Base-by-base conservation (phyloP, 2,797 vertebrate species). In the Sebastiscus albofasciatus region DNA sequence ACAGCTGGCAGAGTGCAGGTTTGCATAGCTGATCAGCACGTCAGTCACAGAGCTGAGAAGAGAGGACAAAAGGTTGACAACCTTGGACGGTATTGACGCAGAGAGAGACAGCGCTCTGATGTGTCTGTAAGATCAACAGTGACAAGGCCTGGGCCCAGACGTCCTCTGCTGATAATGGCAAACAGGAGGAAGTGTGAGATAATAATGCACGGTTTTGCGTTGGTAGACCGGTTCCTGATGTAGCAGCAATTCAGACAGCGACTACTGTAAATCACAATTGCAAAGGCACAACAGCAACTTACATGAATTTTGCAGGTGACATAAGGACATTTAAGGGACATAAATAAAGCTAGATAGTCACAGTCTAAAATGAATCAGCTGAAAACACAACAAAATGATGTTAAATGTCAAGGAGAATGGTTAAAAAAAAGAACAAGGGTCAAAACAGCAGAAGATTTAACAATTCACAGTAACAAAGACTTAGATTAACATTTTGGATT, bases 1-100 rank as follows among this genome's bases (percentile, higher is more conserved):
- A 69, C 36, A 77, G 34, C 33, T 75, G 65, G 24, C 42, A 67
- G 36, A 72, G 56, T 27, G 12, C 46, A 65, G 11, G 33, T 86
- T 84, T 89, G 73, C 75, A 66, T 58, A 34, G 58, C 78, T 62
- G 61, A 87, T 80, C 36, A 72, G 36, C 20, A 26, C 4, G 24
- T 67, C 77, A 65, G 64, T 69, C 39, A 77, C 55, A 64, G 22
- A 81, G 26, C 56, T 31, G 56, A 46, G 20, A 64, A n/a, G 42
- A 64, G 65, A 83, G 78, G 60, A 89, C 65, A 72, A 34, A 72
- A 65, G 74, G 86, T 67, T 74, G 81, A 77, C 72, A 86, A 71
- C 78, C 76, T 81, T 84, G 67, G 42, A 84, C 71, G 52, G 67
- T 76, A 66, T n/a, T 89, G 82, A 90, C 60, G 34, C 67, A 83